phyloP scores from a whole-genome alignment of 2,113 vertebrate species.

The Castor canadensis region DNA sequence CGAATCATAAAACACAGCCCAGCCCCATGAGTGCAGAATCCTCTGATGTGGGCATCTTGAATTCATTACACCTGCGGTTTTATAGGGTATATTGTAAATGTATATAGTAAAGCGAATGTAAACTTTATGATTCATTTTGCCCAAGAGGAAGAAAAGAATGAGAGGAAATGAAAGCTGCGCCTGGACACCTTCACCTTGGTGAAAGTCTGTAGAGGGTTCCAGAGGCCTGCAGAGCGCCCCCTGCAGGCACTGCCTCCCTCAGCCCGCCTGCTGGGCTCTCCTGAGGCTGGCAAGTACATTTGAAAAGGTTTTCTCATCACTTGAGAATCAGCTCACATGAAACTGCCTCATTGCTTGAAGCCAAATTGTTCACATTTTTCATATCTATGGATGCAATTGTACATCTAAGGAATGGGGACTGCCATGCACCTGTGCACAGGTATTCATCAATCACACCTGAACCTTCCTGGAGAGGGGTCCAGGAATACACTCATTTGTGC shows the following conservation, averaged over 20 bases:
- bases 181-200: background rate
- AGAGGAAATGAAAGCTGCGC: constrained; percentile 36
- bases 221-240: background rate
- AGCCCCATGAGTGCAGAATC: background rate
- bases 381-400: background rate
- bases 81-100: constrained; percentile 1
- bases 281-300: fast-evolving
- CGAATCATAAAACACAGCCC: background rate
- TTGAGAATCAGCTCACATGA: background rate
- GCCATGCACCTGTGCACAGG: background rate
- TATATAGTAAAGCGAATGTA: background rate
- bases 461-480: constrained; percentile 56
- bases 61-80: background rate
- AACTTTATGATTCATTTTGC: constrained; percentile 39
- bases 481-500: constrained; percentile 44
- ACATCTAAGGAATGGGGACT: background rate
- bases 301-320: background rate
- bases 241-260: background rate
- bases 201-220: background rate
- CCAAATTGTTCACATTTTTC: constrained; percentile 16
- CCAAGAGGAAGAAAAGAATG: constrained; percentile 17
- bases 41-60: background rate
- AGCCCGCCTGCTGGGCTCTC: fast-evolving
- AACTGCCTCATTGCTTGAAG: constrained; percentile 1
- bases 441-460: constrained; percentile 41